Conservation (phyloP, 2,888 invertebrate species). For the Aromia moschata region DNA sequence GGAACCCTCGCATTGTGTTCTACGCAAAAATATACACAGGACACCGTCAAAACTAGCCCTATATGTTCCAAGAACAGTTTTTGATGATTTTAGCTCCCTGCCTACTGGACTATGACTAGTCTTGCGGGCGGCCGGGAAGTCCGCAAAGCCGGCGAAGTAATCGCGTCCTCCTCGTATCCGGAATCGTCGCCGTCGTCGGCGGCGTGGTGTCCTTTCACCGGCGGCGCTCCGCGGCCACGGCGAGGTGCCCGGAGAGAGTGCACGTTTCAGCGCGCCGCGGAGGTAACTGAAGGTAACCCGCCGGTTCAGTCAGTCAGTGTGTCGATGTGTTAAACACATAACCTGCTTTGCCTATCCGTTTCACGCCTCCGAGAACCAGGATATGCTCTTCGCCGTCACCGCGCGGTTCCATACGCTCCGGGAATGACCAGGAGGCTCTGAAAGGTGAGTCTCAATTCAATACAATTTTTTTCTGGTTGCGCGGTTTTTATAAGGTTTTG, state of each 20-base stretch:
- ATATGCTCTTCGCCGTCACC: conserved; percentile 16
- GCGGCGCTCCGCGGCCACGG: no score
- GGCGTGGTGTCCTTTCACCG: conserved; percentile 33
- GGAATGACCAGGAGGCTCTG: conserved; percentile 13
- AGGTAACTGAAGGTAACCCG: conserved; percentile 20
- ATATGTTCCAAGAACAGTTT: no score
- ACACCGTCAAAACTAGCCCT: no score
- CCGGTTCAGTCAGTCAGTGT: conserved; percentile 55
- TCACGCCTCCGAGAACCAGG: conserved; percentile 27
- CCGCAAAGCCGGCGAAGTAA: conserved; percentile 7
- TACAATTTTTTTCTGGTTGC: no score
- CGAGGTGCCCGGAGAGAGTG: conserved; percentile 16
- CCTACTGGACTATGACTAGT: no score
- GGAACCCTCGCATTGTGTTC: no score
- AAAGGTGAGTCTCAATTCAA: conserved; percentile 17
- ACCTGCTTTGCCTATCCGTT: conserved; percentile 37
- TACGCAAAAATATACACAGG: no score
- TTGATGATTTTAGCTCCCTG: no score
- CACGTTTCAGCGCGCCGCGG: conserved; percentile 1
- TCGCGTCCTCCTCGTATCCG: background rate
- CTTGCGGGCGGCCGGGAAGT: no score
- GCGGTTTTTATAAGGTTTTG: no score
- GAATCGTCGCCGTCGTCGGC: conserved; percentile 12
- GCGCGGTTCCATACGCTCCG: conserved; percentile 2
- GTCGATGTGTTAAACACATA: conserved; percentile 55